Conservation (phyloP, 2,113 vertebrate species). For the Octodon degus region DNA sequence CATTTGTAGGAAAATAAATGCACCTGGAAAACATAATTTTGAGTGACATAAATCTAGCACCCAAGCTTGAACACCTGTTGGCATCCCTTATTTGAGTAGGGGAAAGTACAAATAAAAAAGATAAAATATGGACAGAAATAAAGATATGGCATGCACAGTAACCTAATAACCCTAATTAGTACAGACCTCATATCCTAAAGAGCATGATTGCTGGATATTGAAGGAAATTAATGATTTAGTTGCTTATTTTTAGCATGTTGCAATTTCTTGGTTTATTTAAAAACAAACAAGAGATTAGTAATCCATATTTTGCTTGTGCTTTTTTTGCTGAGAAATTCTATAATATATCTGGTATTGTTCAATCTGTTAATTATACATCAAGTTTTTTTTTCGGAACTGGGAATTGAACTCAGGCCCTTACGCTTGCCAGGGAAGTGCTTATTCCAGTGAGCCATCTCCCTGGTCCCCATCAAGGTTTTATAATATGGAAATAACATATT, state of each 20-base stretch:
- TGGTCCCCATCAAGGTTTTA: not conserved
- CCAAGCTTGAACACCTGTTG: no score
- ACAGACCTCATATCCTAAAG: not conserved
- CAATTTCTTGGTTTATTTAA: slow-evolving; percentile 47
- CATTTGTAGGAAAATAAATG: not conserved
- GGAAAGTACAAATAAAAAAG: no score
- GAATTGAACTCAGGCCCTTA: no score
- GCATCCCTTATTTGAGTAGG: no score
- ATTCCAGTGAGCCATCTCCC: no score
- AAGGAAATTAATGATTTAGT: not conserved
- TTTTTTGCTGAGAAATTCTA: slow-evolving; percentile 14
- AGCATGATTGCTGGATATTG: not conserved
- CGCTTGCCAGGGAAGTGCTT: no score
- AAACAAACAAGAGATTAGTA: not conserved
- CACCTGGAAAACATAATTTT: not conserved
- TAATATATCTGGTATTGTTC: not conserved
- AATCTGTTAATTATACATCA: not conserved
- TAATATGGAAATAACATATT: not conserved
- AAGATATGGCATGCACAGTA: not conserved
- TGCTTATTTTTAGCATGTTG: not conserved
- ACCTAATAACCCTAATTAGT: not conserved
- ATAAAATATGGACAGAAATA: not conserved
- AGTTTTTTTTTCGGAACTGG: no score
- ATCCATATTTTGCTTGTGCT: slow-evolving; percentile 34
- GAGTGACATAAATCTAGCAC: no score